Evolutionary conservation across 2,113 vertebrate species (phyloP).

Genomic region (Entosphenus tridentatus): DNA sequence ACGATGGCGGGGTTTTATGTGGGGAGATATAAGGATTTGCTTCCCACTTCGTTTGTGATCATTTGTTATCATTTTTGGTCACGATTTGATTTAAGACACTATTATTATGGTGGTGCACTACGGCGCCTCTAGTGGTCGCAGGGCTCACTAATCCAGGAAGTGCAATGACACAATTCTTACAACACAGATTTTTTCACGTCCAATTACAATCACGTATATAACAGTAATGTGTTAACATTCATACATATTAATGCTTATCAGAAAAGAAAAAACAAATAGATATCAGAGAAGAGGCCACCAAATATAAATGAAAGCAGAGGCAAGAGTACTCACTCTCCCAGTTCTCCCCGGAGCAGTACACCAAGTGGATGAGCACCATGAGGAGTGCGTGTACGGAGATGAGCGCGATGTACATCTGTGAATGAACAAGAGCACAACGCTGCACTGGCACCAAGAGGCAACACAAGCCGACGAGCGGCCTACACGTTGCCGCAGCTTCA

Average conservation of each 20-base stretch:
- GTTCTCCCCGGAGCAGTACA: conserved; percentile 83
- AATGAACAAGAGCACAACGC: conserved; percentile 8
- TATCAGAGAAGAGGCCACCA: no score
- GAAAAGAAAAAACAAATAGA: background rate
- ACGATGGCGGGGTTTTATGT: no score
- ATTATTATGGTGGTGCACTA: no score
- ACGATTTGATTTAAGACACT: no score
- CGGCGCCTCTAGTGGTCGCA: no score
- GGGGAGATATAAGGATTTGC: no score
- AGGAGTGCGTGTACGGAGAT: conserved; percentile 72
- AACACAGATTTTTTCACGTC: background rate
- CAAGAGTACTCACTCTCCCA: conserved; percentile 57
- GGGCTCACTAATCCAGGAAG: no score
- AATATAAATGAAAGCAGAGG: background rate
- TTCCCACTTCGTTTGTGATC: no score
- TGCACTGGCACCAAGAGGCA: conserved; percentile 11
- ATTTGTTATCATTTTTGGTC: no score
- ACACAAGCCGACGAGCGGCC: conserved; percentile 4
- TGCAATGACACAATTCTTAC: background rate
- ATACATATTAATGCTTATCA: background rate
- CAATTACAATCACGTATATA: background rate
- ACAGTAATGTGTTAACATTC: background rate
- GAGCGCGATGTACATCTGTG: conserved; percentile 93
- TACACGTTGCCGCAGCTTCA: background rate
- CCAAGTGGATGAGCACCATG: conserved; percentile 80